Evolutionary conservation across 2,113 vertebrate species (phyloP).

Genomic region (Seriola aureovittata): DNA sequence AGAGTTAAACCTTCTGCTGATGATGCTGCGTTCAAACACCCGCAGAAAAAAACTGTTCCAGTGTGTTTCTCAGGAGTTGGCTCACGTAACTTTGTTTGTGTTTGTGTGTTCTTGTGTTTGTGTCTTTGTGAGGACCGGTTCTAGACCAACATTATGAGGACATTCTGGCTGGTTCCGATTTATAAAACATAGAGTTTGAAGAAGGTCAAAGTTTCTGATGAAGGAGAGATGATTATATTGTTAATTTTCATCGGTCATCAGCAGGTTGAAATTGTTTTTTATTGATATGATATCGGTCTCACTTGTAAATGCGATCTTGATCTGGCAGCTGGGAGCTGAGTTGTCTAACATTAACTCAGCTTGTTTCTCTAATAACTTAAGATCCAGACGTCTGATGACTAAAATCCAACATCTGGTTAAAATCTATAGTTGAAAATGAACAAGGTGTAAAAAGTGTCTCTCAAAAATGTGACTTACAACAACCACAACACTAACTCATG

Average conservation of each 20-base stretch:
- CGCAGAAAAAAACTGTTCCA: conserved; percentile 25
- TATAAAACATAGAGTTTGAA: not conserved
- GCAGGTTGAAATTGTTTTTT: not conserved
- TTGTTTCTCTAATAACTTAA: too few species aligned
- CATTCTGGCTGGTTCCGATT: not conserved
- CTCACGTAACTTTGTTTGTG: not conserved
- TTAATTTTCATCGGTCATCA: not conserved
- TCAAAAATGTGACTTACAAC: too few species aligned
- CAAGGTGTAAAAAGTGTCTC: too few species aligned
- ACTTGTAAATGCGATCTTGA: too few species aligned
- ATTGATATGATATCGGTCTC: too few species aligned
- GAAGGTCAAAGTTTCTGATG: not conserved
- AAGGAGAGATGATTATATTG: too few species aligned
- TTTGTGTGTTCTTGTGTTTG: not conserved
- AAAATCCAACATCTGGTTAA: too few species aligned
- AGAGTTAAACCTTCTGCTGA: conserved; percentile 53
- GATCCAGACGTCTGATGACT: too few species aligned
- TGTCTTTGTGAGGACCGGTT: not conserved
- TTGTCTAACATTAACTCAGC: too few species aligned
- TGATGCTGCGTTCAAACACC: conserved; percentile 55
- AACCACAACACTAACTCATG: too few species aligned
- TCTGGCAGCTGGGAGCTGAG: too few species aligned
- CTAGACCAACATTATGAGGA: not conserved
- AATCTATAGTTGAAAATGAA: too few species aligned
- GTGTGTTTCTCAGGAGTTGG: conserved; percentile 27